Evolutionary conservation across 2,113 vertebrate genomes (phyloP), one percentile per base, ranked within the genome.

Genomic region (Lamprotornis superbus): DNA sequence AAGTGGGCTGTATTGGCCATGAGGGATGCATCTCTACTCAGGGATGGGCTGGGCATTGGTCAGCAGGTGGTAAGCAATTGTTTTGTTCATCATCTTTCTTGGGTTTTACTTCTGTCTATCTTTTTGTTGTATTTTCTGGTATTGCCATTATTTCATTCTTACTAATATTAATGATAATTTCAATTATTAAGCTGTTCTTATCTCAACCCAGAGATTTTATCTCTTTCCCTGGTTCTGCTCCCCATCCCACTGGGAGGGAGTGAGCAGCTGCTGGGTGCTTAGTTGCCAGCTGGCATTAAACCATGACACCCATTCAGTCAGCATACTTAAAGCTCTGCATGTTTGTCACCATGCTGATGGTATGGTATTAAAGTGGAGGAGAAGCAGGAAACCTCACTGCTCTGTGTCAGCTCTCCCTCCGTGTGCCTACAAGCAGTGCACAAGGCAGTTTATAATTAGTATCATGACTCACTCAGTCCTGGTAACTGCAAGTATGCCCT

Each of bases 391-490:
- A 87, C 67, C 53, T 87, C 87, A 35, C 46, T 78, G 87, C 52
- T 90, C 64, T 92, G 52, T 93, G 68, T 94, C 90, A 91, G 61
- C 63, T 91, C 87, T 76, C 86, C 69, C 89, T 70, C 71, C 6
- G 4, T 27, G 68, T 65, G 44, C 52, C 75, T 93, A 53, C 79
- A 87, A 94, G 85, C 64, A 50, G 59, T 0, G 5, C 63, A 52
- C 42, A 52, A 56, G 46, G 73, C 61, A 89, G 67, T 92, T 93
- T 97, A 97, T 94, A 97, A 96, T 98, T 97, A 97, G 97, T 39
- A 96, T 61, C 87, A 84, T 97, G 96, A 97, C 76, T 97, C 94
- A 77, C 61, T 81, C 53, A 84, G 20, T 64, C 81, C 89, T 92
- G 44, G 88, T 93, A 79, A 68, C 61, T 71, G 65, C 53, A 95